Percentiles rank a stretch among this genome's conserved stretches.
Evolutionary conservation across 2,113 vertebrate genomes (phyloP).

Genomic region (Calidris pygmaea): DNA sequence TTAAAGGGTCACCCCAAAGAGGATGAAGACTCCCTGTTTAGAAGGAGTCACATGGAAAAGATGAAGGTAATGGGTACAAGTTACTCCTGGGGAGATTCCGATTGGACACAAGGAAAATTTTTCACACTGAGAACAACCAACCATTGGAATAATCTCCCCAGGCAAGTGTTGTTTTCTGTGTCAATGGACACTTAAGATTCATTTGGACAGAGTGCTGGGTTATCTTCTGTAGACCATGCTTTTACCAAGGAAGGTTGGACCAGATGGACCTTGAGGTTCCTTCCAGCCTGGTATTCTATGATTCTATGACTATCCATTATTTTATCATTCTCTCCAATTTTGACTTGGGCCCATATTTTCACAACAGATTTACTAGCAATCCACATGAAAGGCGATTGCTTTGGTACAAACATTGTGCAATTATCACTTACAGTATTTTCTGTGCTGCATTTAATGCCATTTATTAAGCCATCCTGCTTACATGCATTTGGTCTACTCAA

Average conservation of each 20-base stretch:
- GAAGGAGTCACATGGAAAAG: neutral
- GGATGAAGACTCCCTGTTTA: neutral
- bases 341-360: neutral
- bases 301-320: neutral
- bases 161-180: too few species aligned
- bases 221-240: neutral
- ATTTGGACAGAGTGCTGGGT: neutral
- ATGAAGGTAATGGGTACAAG: neutral
- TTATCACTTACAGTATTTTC: neutral
- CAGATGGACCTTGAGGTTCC: neutral
- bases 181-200: neutral
- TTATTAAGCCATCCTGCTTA: neutral
- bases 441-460: neutral
- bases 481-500: neutral
- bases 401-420: neutral
- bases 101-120: neutral
- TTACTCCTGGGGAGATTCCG: neutral
- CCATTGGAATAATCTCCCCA: neutral
- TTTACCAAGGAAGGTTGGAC: neutral
- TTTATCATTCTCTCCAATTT: neutral
- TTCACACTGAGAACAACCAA: neutral
- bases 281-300: rapidly evolving
- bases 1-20: neutral
- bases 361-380: neutral
- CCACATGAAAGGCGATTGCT: neutral